A percentile compares a stretch with the other conserved stretches of the same genome.
Conservation (phyloP, 2,888 invertebrate genomes). For the Sarcophaga rosellei region DNA sequence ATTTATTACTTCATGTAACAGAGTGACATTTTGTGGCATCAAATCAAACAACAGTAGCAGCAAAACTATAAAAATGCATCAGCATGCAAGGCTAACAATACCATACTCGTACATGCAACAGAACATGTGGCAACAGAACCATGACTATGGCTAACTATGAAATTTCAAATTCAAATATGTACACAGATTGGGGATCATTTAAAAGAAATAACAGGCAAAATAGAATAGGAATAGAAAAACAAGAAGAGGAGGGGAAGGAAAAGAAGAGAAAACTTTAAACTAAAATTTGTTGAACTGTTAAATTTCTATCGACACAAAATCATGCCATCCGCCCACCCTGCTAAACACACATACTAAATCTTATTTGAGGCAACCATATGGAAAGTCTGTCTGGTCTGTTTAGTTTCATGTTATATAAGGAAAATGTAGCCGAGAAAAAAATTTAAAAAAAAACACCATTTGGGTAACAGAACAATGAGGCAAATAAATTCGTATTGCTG, state of each 20-base stretch:
- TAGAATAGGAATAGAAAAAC: too few species aligned
- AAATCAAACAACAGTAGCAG: conserved; percentile 32
- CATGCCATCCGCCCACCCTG: neutral
- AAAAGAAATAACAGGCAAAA: neutral
- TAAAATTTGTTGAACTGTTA: conserved; percentile 30
- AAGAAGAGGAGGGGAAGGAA: neutral
- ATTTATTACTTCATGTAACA: conserved; percentile 61
- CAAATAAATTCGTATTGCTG: conserved; percentile 42
- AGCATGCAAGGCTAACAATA: conserved; percentile 30
- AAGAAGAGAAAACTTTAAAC: conserved; percentile 13
- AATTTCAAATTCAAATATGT: conserved; percentile 51
- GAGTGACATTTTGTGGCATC: conserved; percentile 66
- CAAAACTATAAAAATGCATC: conserved; percentile 26
- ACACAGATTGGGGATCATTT: conserved; percentile 25
- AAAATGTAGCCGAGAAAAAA: neutral
- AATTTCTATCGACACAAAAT: neutral
- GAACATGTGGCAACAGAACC: conserved; percentile 8
- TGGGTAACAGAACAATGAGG: conserved; percentile 26
- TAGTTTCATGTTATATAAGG: neutral
- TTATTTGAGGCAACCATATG: conserved; percentile 15
- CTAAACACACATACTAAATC: neutral
- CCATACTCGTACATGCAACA: conserved; percentile 15
- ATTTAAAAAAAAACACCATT: neutral
- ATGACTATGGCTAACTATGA: conserved; percentile 16
- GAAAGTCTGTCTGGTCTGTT: neutral